phyloP scores from a whole-genome alignment of 1,140 invertebrate species.

The Steinernema khuongi region DNA sequence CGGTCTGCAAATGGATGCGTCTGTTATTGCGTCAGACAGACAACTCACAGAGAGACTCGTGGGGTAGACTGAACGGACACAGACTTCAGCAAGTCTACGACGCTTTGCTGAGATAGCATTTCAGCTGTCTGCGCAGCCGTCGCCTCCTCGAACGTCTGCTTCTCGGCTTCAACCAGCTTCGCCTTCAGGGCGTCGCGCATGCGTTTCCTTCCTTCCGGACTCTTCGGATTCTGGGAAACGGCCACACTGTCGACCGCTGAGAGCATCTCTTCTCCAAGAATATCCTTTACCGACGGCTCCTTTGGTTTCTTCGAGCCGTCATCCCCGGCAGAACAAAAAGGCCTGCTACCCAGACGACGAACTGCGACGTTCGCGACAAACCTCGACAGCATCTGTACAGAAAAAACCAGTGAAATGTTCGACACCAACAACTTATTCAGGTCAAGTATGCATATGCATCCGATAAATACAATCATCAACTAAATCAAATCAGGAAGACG shows the following conservation, averaged over 20 bases:
- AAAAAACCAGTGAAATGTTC: not conserved
- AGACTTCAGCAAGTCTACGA: slow-evolving; percentile 25
- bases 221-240: slow-evolving; percentile 20
- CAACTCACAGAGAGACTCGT: not conserved
- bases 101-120: slow-evolving; percentile 26
- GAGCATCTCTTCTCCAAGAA: slow-evolving; percentile 34
- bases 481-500: not conserved
- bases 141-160: slow-evolving; percentile 31
- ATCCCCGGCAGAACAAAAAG: not conserved
- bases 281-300: slow-evolving; percentile 27
- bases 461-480: slow-evolving; percentile 12
- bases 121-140: slow-evolving; percentile 32
- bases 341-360: not conserved
- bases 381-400: not conserved
- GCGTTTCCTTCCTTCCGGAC: slow-evolving; percentile 22
- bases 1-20: not conserved
- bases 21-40: not conserved
- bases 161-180: slow-evolving; percentile 29
- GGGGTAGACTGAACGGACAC: not conserved
- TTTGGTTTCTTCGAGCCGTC: slow-evolving; percentile 22
- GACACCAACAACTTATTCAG: not conserved
- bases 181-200: slow-evolving; percentile 29
- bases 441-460: slow-evolving; percentile 9
- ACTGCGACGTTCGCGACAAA: not conserved
- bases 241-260: slow-evolving; percentile 33